Evolutionary conservation across 2,797 vertebrate species (phyloP), one percentile per base, ranked within the genome.

Genomic region (Todus mexicanus): DNA sequence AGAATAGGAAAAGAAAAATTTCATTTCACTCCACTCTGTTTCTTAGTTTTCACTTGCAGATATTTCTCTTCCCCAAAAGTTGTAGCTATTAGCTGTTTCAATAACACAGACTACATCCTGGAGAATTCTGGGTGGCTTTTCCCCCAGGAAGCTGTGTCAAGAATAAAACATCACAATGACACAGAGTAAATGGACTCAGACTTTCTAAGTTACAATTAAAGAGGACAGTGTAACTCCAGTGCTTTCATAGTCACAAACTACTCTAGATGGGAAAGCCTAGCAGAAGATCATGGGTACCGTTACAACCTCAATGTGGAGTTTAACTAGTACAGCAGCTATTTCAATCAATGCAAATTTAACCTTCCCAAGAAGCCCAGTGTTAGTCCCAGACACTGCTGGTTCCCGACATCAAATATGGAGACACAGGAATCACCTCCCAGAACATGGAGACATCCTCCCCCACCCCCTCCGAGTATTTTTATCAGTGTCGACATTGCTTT

Each of bases 191-290:
- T 10, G 38, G 43, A 42, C 27, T 51, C 22, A 33, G 72, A 60
- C 69, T 70, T 84, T 47, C 72, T 84, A 64, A 84, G 84, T 68
- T 48, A 78, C 71, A 84, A 16, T 38, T 50, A 74, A 89, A 84
- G 48, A 25, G 63, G 53, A 35, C 84, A 72, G 84, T 2, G 1
- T 71, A 77, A 81, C 40, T 42, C 73, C 77, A 74, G 33, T 71
- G 54, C 37, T 81, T 77, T 66, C 72, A 64, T 35, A 72, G 61
- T 78, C 54, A 38, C 80, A 60, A 57, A 79, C 45, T 40, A 56
- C 69, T 77, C 50, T n/a, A 75, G 50, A 60, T n/a, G 50, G 72
- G 70, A 83, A 83, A 31, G 73, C 50, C 50, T 83, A 76, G 69
- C 33, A 26, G 60, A 85, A 71, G 54, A 63, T 16, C 50, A 25